Evolutionary conservation across 2,888 invertebrate species (phyloP).

Genomic region (Odontothrips loti): DNA sequence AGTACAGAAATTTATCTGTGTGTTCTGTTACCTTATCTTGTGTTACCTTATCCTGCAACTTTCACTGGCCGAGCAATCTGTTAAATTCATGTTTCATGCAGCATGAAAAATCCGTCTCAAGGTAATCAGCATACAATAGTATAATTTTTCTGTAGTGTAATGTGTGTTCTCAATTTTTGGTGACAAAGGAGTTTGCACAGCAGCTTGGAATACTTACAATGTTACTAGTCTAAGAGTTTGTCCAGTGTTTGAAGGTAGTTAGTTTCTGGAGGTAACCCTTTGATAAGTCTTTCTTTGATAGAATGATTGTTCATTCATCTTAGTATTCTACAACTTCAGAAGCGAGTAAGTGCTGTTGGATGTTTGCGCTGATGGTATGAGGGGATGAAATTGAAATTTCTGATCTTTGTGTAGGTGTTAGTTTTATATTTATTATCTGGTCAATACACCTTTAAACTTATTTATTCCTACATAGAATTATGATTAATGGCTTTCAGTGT

Average conservation of each 20-base stretch:
- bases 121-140: neutral
- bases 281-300: neutral
- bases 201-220: neutral
- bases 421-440: neutral
- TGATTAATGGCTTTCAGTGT: slow-evolving; percentile 6
- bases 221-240: neutral
- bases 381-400: neutral
- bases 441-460: slow-evolving; percentile 7
- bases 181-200: neutral
- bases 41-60: too few species aligned
- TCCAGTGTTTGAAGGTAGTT: neutral
- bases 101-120: too few species aligned
- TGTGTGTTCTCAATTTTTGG: neutral
- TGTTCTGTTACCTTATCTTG: too few species aligned
- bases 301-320: neutral
- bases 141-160: neutral
- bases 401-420: neutral
- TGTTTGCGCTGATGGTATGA: too few species aligned
- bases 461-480: slow-evolving; percentile 1
- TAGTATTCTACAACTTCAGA: too few species aligned
- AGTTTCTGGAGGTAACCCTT: neutral
- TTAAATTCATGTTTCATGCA: too few species aligned
- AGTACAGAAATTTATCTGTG: too few species aligned
- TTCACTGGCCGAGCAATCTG: too few species aligned
- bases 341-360: too few species aligned